Conservation (phyloP, 92 coral and sea anemone species). For the Palythoa grandiflora region DNA sequence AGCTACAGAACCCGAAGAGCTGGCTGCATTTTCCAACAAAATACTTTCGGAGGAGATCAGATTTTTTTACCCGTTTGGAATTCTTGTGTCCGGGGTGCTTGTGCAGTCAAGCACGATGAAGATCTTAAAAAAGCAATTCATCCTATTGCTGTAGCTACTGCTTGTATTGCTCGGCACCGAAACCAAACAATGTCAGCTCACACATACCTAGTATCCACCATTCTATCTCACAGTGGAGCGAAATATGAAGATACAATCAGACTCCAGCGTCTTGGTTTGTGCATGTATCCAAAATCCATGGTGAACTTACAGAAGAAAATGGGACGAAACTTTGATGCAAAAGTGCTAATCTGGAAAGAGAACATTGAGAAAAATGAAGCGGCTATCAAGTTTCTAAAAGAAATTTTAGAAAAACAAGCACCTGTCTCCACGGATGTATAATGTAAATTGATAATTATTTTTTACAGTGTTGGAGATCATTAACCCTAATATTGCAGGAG, state of each 20-base stretch:
- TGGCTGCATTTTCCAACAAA: conserved; percentile 67
- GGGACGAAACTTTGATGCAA: conserved; percentile 66
- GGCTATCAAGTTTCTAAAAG: neutral
- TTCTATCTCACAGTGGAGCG: conserved; percentile 63
- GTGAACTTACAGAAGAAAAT: conserved; percentile 63
- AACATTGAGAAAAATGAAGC: conserved; percentile 46
- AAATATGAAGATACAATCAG: conserved; percentile 55
- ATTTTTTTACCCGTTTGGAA: conserved; percentile 66
- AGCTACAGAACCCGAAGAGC: conserved; percentile 63
- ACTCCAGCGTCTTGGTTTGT: conserved; percentile 64
- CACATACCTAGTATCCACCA: conserved; percentile 68
- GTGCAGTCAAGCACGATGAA: conserved; percentile 39
- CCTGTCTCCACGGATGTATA: neutral
- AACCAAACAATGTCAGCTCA: conserved; percentile 71
- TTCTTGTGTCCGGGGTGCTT: conserved; percentile 62
- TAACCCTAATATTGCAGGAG: too few relatives aligned
- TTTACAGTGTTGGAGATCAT: too few relatives aligned
- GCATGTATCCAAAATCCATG: conserved; percentile 65
- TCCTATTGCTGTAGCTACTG: conserved; percentile 58
- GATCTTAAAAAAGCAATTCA: conserved; percentile 27
- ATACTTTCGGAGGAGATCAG: conserved; percentile 46
- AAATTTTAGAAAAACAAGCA: neutral
- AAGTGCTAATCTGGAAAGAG: conserved; percentile 68
- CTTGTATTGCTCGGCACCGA: conserved; percentile 57
- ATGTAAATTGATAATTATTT: too few relatives aligned